A percentile compares a stretch with the other conserved stretches of the same genome.
These are phyloP conservation scores for Periophthalmus modestus DNA, from an alignment of 2,113 vertebrate species.

Conservation along the genomic window DNA sequence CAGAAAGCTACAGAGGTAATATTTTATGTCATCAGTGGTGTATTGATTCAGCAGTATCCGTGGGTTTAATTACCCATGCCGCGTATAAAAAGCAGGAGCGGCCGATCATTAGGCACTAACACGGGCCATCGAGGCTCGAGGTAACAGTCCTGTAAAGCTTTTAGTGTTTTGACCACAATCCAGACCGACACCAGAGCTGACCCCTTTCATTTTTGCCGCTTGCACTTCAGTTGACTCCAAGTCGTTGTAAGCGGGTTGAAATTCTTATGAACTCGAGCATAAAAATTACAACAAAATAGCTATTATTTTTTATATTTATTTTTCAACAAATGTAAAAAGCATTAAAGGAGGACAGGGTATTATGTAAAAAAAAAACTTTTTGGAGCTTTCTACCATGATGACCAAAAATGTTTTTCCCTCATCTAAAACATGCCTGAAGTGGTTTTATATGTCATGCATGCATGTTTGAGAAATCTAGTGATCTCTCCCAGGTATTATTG, in stretches of 20 bases:
- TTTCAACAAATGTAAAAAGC: background rate
- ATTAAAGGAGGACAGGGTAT: too few species aligned
- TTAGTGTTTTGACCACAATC: constrained; percentile 56
- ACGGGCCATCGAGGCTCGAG: constrained; percentile 44
- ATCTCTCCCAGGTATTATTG: too few species aligned
- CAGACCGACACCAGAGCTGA: constrained; percentile 42
- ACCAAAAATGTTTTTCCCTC: too few species aligned
- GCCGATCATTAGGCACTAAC: constrained; percentile 56
- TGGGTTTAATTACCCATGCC: constrained; percentile 65
- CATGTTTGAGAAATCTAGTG: too few species aligned
- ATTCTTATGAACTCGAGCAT: background rate
- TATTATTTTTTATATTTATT: background rate
- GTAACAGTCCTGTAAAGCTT: constrained; percentile 60
- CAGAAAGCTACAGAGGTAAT: constrained; percentile 24
- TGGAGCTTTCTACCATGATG: too few species aligned
- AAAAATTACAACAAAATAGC: background rate
- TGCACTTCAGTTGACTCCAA: background rate
- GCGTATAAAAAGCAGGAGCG: constrained; percentile 61
- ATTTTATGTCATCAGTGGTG: constrained; percentile 49
- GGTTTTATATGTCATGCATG: too few species aligned
- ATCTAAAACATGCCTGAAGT: too few species aligned
- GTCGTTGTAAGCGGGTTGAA: background rate
- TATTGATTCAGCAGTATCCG: constrained; percentile 67
- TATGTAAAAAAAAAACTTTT: too few species aligned
- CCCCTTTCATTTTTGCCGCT: constrained; percentile 15